Percentiles rank a stretch among this genome's conserved stretches.
These are phyloP conservation scores for Drosophila sechellia DNA, from an alignment of 1,140 invertebrate species.

Conservation along the genomic window DNA sequence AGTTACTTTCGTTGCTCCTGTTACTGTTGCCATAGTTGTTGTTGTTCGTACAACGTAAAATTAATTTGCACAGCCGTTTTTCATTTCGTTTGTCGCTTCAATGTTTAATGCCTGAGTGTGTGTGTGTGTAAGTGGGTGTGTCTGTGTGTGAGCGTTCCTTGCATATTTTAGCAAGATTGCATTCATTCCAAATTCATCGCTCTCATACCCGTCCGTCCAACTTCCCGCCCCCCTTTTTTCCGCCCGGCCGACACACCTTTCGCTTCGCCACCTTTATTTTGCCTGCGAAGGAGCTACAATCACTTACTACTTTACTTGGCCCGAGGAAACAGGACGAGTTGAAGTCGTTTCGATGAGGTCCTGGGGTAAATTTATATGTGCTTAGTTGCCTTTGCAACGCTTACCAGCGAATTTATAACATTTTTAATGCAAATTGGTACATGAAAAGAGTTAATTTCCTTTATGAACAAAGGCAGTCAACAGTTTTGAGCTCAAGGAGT, in stretches of 20 bases:
- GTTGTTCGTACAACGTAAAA: conserved; percentile 72
- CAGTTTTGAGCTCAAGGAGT: conserved; percentile 6
- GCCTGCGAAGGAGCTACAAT: conserved; percentile 59
- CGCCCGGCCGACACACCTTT: conserved; percentile 19
- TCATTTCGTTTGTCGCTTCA: conserved; percentile 74
- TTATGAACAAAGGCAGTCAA: conserved; percentile 52
- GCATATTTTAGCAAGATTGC: conserved; percentile 79
- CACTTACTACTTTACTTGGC: conserved; percentile 34
- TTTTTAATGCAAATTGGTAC: conserved; percentile 47
- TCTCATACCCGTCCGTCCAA: conserved; percentile 32
- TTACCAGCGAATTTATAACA: conserved; percentile 54
- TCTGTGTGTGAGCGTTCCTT: conserved; percentile 64
- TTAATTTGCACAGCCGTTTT: conserved; percentile 80
- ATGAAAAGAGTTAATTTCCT: conserved; percentile 60
- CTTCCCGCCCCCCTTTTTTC: neutral
- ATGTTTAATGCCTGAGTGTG: conserved; percentile 64
- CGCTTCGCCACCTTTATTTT: conserved; percentile 46
- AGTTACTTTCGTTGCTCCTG: conserved; percentile 53
- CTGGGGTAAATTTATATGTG: conserved; percentile 54
- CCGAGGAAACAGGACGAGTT: conserved; percentile 8
- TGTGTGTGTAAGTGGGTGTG: conserved; percentile 25
- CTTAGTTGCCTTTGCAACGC: conserved; percentile 40
- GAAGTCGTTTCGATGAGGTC: conserved; percentile 26
- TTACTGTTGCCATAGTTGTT: conserved; percentile 51
- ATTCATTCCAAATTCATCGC: conserved; percentile 71